These are phyloP conservation scores for Oreotrochilus melanogaster DNA, from an alignment of 2,113 vertebrate species.

Conservation along the genomic window DNA sequence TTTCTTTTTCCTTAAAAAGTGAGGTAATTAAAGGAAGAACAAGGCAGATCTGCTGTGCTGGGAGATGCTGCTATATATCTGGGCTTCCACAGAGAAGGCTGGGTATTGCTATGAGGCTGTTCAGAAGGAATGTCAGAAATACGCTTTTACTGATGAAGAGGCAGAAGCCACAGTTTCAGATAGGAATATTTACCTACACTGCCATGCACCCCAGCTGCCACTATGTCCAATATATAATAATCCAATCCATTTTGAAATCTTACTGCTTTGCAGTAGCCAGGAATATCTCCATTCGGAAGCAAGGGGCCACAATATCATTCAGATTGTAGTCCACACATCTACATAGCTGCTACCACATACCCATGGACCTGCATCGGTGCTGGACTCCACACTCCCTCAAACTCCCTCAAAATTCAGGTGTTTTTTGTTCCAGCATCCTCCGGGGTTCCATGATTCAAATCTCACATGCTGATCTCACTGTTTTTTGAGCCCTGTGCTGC, in stretches of 20 bases:
- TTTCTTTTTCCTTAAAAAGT: not conserved
- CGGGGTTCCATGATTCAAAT: not conserved
- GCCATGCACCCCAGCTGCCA: conserved; percentile 12
- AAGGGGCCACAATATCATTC: not conserved
- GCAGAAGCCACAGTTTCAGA: not conserved
- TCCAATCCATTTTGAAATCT: conserved; percentile 26
- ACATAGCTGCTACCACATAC: not conserved
- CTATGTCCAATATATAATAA: conserved; percentile 23
- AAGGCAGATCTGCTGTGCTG: conserved; percentile 27
- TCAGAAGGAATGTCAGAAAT: conserved; percentile 48
- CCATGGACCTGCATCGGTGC: not conserved
- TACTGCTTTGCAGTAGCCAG: not conserved
- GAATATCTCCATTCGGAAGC: not conserved
- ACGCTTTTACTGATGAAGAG: not conserved
- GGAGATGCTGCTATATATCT: conserved; percentile 23
- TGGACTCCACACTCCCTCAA: not conserved
- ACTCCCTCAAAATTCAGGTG: not conserved
- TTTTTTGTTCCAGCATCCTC: not conserved
- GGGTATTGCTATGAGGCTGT: conserved; percentile 6
- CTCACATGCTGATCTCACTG: not conserved
- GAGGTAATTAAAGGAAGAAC: conserved; percentile 59
- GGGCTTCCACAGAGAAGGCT: conserved; percentile 20
- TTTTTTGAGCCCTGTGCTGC: not conserved
- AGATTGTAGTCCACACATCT: not conserved
- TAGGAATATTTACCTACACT: conserved; percentile 49